These are phyloP conservation scores for Dendrolimus kikuchii DNA, from an alignment of 1,140 invertebrate species.

Conservation along the genomic window DNA sequence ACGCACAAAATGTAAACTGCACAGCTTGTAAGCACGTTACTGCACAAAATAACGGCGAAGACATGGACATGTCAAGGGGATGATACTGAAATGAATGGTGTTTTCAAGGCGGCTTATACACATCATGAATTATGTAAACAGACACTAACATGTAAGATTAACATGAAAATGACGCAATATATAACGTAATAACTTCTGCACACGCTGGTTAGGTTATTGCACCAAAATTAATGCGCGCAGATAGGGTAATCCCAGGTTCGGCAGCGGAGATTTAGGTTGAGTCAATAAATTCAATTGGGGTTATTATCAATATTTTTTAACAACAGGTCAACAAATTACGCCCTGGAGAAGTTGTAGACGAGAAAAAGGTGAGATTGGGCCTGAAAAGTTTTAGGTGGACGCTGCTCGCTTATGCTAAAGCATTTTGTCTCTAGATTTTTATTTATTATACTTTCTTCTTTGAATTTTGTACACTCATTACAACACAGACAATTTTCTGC, in stretches of 20 bases:
- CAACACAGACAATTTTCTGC: not conserved
- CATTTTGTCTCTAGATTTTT: constrained; percentile 57
- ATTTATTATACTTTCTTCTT: constrained; percentile 19
- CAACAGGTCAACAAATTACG: constrained; percentile 83
- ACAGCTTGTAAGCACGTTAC: constrained; percentile 65
- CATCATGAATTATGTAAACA: constrained; percentile 23
- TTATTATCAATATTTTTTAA: constrained; percentile 67
- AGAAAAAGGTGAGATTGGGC: constrained; percentile 89
- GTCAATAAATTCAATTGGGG: constrained; percentile 24
- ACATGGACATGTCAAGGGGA: constrained; percentile 25
- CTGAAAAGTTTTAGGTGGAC: constrained; percentile 65
- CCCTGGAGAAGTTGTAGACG: constrained; percentile 92
- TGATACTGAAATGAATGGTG: constrained; percentile 28
- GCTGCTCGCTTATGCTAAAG: constrained; percentile 68
- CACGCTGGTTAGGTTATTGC: constrained; percentile 43
- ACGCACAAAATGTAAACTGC: constrained; percentile 60
- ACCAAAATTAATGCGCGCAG: constrained; percentile 38
- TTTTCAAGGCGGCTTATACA: constrained; percentile 32
- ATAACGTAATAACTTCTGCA: constrained; percentile 62
- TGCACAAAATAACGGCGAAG: constrained; percentile 53
- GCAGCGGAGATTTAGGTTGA: constrained; percentile 56
- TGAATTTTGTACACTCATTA: constrained; percentile 11
- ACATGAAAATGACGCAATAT: constrained; percentile 46
- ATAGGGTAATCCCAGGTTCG: constrained; percentile 46
- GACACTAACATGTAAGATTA: constrained; percentile 55